Percentiles rank a stretch among this genome's conserved stretches.
These are phyloP conservation scores for Tetramorium simillimum DNA, from an alignment of 1,140 invertebrate genomes.

Conservation along the genomic window DNA sequence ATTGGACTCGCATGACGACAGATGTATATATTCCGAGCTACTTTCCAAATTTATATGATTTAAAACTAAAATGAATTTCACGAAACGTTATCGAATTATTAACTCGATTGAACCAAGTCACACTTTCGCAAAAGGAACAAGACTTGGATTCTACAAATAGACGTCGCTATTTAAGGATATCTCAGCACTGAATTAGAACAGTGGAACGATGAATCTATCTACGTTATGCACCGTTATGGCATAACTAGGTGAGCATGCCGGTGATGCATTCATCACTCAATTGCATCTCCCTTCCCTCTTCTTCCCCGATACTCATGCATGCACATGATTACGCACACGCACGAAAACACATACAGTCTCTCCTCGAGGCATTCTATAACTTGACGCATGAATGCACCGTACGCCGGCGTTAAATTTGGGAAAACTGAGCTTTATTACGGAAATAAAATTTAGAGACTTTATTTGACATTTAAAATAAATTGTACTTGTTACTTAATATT, in stretches of 20 bases:
- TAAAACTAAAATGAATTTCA: not conserved
- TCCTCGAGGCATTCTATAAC: not conserved
- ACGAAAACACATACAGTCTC: not conserved
- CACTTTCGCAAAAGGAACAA: not conserved
- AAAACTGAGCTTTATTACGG: not conserved
- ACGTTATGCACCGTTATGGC: constrained; percentile 15
- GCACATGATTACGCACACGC: not conserved
- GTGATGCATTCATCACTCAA: constrained; percentile 21
- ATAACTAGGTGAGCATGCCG: constrained; percentile 34
- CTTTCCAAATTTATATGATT: not conserved
- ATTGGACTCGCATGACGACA: no score
- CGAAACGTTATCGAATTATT: not conserved
- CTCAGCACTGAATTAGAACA: constrained; percentile 16
- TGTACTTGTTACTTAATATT: not conserved
- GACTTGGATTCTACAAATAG: not conserved
- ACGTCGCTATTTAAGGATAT: constrained; percentile 13
- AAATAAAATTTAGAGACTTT: not conserved
- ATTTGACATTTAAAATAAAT: not conserved
- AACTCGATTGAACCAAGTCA: not conserved
- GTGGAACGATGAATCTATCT: constrained; percentile 18
- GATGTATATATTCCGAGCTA: not conserved
- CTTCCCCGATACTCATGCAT: not conserved
- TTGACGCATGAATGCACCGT: not conserved
- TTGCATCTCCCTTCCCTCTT: not conserved
- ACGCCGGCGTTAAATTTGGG: not conserved